Conservation (phyloP, 1,140 invertebrate genomes). For the Amyelois transitella region DNA sequence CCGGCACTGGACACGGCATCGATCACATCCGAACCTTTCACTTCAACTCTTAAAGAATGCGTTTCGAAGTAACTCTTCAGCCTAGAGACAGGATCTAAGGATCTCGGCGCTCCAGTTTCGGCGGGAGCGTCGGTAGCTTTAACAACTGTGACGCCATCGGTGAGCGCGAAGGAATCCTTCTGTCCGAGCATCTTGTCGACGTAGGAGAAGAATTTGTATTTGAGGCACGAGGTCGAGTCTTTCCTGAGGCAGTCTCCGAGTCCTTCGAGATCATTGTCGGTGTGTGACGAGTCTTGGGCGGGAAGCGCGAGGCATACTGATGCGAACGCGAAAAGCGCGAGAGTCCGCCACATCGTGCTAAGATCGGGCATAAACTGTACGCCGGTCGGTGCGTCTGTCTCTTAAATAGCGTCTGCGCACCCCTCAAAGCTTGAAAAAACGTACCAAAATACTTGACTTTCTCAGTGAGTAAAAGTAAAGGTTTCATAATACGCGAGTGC, state of each 20-base stretch:
- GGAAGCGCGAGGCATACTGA: slow-evolving; percentile 77
- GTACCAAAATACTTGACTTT: slow-evolving; percentile 51
- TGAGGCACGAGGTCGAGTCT: slow-evolving; percentile 86
- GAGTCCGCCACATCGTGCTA: slow-evolving; percentile 55
- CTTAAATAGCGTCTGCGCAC: slow-evolving; percentile 56
- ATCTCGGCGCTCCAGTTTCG: slow-evolving; percentile 83
- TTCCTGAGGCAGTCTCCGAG: slow-evolving; percentile 86
- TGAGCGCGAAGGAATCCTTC: slow-evolving; percentile 84
- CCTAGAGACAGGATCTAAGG: slow-evolving; percentile 80
- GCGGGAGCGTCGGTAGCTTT: slow-evolving; percentile 77
- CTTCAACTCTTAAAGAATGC: slow-evolving; percentile 87
- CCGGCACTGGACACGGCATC: slow-evolving; percentile 85
- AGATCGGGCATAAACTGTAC: slow-evolving; percentile 39
- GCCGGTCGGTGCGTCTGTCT: slow-evolving; percentile 26
- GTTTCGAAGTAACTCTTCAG: slow-evolving; percentile 84
- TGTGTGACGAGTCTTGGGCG: slow-evolving; percentile 78
- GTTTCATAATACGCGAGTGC: slow-evolving; percentile 52
- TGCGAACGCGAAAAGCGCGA: slow-evolving; percentile 70
- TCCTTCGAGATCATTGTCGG: slow-evolving; percentile 84
- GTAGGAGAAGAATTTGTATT: slow-evolving; percentile 88
- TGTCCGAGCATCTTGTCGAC: slow-evolving; percentile 86
- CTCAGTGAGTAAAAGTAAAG: slow-evolving; percentile 63
- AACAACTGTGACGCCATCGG: slow-evolving; percentile 88
- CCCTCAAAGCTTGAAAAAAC: slow-evolving; percentile 46
- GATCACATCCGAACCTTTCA: slow-evolving; percentile 88